Evolutionary conservation across 2,113 vertebrate species (phyloP).

Genomic region (Clarias macrocephalus): DNA sequence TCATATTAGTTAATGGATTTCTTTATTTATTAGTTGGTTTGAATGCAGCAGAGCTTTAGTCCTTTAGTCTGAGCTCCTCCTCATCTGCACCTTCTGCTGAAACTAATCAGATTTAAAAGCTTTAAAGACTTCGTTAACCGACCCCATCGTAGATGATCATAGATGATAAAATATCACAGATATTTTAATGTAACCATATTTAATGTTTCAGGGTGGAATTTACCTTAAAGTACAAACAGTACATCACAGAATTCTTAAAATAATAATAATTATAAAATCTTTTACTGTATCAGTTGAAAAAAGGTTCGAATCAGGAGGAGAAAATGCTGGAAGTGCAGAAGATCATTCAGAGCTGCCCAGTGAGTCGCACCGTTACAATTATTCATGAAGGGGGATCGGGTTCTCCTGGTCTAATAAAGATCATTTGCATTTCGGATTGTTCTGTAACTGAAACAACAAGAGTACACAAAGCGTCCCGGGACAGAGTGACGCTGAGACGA

Average conservation of each 20-base stretch:
- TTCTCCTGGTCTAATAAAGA: background rate
- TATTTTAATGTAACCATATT: background rate
- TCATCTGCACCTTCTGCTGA: background rate
- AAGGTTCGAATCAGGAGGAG: conserved; percentile 62
- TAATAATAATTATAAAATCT: background rate
- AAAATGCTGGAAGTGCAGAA: conserved; percentile 73
- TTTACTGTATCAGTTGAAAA: conserved; percentile 71
- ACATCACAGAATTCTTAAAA: background rate
- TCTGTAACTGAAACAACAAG: background rate
- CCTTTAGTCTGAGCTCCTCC: background rate
- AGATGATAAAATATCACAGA: background rate
- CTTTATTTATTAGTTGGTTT: too few species aligned
- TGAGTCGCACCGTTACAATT: conserved; percentile 59
- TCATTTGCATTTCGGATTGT: background rate
- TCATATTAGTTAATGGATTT: background rate
- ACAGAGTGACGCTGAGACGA: background rate
- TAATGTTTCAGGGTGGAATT: background rate
- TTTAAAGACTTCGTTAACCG: background rate
- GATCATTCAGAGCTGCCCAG: conserved; percentile 77
- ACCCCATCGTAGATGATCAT: background rate
- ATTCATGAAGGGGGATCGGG: conserved; percentile 29
- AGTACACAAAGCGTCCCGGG: background rate
- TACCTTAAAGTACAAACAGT: background rate
- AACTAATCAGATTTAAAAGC: background rate
- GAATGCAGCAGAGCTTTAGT: background rate